Evolutionary conservation across 2,113 vertebrate species (phyloP).

Genomic region (Alectura lathami): DNA sequence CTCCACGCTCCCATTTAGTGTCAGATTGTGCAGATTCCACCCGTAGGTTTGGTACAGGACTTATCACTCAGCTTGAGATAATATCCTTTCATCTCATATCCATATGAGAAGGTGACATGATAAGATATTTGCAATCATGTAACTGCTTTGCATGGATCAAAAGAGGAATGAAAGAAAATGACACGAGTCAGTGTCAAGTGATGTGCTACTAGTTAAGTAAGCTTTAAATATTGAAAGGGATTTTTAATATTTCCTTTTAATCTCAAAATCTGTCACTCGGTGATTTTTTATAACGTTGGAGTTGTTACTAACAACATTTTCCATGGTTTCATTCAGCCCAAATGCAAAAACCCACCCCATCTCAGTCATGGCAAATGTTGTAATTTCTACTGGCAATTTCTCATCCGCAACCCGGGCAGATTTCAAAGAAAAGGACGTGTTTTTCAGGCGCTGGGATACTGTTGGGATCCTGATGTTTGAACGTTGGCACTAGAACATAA

Average conservation of each 20-base stretch:
- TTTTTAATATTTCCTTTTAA: slow-evolving; percentile 87
- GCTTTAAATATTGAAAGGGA: slow-evolving; percentile 84
- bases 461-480: slow-evolving; percentile 57
- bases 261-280: slow-evolving; percentile 78
- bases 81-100: slow-evolving; percentile 76
- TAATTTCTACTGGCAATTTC: slow-evolving; percentile 53
- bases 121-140: slow-evolving; percentile 79
- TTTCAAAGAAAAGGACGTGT: slow-evolving; percentile 55
- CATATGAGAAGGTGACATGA: slow-evolving; percentile 76
- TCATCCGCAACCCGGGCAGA: not conserved
- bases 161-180: slow-evolving; percentile 81
- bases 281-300: slow-evolving; percentile 59
- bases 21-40: slow-evolving; percentile 61
- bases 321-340: slow-evolving; percentile 62
- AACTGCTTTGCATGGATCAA: slow-evolving; percentile 82
- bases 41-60: slow-evolving; percentile 47
- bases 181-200: slow-evolving; percentile 75
- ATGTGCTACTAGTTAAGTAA: slow-evolving; percentile 81
- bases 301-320: slow-evolving; percentile 74
- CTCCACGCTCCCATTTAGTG: slow-evolving; percentile 17
- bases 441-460: slow-evolving; percentile 40
- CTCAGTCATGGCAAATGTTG: slow-evolving; percentile 46
- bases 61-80: slow-evolving; percentile 73
- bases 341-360: slow-evolving; percentile 45
- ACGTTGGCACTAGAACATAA: slow-evolving; percentile 30